These are phyloP conservation scores for Lasius platythorax DNA, from an alignment of 2,888 invertebrate species.

Conservation along the genomic window DNA sequence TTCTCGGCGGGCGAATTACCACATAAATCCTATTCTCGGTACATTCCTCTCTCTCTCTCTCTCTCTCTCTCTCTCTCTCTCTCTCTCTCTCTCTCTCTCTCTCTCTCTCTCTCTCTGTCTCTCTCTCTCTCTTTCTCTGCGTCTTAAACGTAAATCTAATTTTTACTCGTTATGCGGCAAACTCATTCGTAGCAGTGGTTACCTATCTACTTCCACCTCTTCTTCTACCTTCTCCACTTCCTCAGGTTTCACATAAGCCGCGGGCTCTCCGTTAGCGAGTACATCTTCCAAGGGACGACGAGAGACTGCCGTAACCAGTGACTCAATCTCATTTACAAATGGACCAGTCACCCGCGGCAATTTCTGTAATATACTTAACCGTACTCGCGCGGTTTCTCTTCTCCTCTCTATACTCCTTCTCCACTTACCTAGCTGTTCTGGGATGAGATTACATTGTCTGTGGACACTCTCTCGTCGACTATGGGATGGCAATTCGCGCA, in stretches of 20 bases:
- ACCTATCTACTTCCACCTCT: not conserved
- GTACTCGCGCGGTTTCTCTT: conserved; percentile 48
- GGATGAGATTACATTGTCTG: conserved; percentile 60
- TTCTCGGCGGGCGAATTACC: not conserved
- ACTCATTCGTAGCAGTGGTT: conserved; percentile 43
- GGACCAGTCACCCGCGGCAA: conserved; percentile 64
- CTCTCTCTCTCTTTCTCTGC: not conserved
- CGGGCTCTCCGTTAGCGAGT: conserved; percentile 55
- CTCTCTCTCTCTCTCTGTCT: not conserved
- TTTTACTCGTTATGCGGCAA: conserved; percentile 41
- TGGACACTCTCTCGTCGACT: conserved; percentile 45
- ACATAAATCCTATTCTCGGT: conserved; percentile 22
- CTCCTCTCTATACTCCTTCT: conserved; percentile 23
- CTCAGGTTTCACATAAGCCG: conserved; percentile 52
- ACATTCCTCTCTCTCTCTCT: not conserved
- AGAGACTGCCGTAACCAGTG: conserved; percentile 53
- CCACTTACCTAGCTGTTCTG: conserved; percentile 18
- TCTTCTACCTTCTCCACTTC: conserved; percentile 15
- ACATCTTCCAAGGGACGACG: conserved; percentile 47
- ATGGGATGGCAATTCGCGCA: conserved; percentile 32
- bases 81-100: not conserved
- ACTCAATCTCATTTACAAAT: conserved; percentile 74
- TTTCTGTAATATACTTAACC: conserved; percentile 75
- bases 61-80: not conserved
- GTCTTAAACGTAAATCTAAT: conserved; percentile 54